Conservation (phyloP, 2,113 vertebrate genomes). For the Gymnogyps californianus region DNA sequence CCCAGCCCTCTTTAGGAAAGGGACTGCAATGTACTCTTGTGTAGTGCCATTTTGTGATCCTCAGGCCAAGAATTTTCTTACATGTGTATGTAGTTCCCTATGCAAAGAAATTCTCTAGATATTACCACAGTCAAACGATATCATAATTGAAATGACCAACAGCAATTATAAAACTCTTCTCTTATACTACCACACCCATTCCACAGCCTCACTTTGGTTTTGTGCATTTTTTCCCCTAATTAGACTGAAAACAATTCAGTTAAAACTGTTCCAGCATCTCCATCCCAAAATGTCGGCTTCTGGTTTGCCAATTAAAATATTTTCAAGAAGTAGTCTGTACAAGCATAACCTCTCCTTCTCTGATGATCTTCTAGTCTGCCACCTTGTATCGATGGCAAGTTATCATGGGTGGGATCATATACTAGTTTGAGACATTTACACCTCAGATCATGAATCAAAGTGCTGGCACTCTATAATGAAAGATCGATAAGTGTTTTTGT, state of each 20-base stretch:
- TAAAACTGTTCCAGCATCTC: background rate
- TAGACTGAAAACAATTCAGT: background rate
- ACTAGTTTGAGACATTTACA: conserved; percentile 16
- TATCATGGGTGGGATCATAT: background rate
- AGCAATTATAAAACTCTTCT: background rate
- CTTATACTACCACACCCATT: background rate
- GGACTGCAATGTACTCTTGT: rapidly evolving
- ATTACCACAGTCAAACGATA: background rate
- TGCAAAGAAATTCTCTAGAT: background rate
- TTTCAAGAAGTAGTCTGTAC: background rate
- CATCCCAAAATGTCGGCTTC: background rate
- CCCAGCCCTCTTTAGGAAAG: background rate
- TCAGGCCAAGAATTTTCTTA: background rate
- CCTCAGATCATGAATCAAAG: conserved; percentile 51
- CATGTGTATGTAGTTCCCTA: rapidly evolving
- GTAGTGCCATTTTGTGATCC: background rate
- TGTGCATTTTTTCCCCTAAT: rapidly evolving
- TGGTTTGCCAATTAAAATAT: background rate
- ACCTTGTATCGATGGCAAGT: background rate
- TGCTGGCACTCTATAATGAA: conserved; percentile 35
- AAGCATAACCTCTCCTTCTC: background rate
- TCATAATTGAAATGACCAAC: background rate
- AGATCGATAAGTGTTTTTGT: conserved; percentile 46
- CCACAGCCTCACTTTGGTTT: background rate
- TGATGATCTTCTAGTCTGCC: background rate